A percentile compares a stretch with the other conserved stretches of the same genome.
Evolutionary conservation across 2,797 vertebrate species (phyloP).

Genomic region (Ceyx erithaca): DNA sequence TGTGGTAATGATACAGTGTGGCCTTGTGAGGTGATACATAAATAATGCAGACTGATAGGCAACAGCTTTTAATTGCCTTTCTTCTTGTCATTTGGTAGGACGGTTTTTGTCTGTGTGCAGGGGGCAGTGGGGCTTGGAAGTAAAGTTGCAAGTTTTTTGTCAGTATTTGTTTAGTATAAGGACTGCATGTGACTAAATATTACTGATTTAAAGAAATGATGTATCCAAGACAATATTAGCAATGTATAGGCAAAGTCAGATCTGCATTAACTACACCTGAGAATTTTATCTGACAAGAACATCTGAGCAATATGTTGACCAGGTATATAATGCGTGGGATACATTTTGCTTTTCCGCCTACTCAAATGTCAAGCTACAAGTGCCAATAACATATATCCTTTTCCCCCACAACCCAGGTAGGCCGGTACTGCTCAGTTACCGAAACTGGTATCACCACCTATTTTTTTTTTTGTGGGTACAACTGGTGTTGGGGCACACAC

Average conservation of each 20-base stretch:
- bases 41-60: not conserved
- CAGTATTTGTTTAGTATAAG: not conserved
- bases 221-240: not conserved
- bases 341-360: not conserved
- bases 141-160: not conserved
- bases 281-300: not conserved
- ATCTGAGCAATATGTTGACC: not conserved
- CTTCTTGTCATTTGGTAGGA: not conserved
- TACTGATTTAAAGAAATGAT: not conserved
- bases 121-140: not conserved
- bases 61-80: not conserved
- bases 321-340: not conserved
- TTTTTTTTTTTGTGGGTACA: not conserved
- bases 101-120: not conserved
- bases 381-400: not conserved
- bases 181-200: not conserved
- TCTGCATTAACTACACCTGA: not conserved
- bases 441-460: not conserved
- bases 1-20: not conserved
- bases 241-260: not conserved
- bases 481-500: not conserved
- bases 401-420: not conserved
- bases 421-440: not conserved
- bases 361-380: not conserved
- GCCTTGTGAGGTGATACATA: rapidly evolving